Evolutionary conservation across 2,797 vertebrate species (phyloP).

Genomic region (Sebastolobus alascanus): DNA sequence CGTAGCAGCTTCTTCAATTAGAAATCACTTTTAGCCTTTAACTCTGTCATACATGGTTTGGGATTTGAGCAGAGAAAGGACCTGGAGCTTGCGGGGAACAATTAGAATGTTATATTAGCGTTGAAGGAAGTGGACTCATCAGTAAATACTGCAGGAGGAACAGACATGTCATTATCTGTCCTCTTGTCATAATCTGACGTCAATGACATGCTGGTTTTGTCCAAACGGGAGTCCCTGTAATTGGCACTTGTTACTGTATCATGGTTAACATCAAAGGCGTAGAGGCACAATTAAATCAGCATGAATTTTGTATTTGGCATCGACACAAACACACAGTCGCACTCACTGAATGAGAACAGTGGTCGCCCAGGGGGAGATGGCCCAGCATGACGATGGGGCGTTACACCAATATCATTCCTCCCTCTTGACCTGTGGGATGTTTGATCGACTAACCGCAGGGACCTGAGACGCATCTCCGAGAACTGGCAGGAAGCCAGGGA

Average conservation of each 20-base stretch:
- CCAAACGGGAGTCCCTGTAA: conserved; percentile 37
- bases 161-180: conserved; percentile 26
- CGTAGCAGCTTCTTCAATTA: conserved; percentile 45
- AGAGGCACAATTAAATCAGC: conserved; percentile 23
- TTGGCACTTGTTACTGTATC: conserved; percentile 46
- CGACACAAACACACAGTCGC: conserved; percentile 4
- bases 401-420: conserved; percentile 35
- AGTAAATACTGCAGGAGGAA: conserved; percentile 4
- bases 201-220: conserved; percentile 30
- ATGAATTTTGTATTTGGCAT: conserved; percentile 26
- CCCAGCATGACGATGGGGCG: conserved; percentile 30
- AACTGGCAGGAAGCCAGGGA: conserved; percentile 41
- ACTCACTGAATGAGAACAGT: conserved; percentile 27
- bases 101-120: conserved; percentile 14
- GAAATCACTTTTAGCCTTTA: conserved; percentile 21
- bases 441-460: conserved; percentile 33
- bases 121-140: conserved; percentile 10
- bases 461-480: neutral
- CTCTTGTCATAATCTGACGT: conserved; percentile 24
- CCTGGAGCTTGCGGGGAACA: conserved; percentile 3
- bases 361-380: conserved; percentile 12
- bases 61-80: neutral
- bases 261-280: conserved; percentile 37
- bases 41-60: conserved; percentile 35
- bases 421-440: conserved; percentile 46